Evolutionary conservation across 1,140 invertebrate genomes (phyloP).

Genomic region (Homarus americanus): DNA sequence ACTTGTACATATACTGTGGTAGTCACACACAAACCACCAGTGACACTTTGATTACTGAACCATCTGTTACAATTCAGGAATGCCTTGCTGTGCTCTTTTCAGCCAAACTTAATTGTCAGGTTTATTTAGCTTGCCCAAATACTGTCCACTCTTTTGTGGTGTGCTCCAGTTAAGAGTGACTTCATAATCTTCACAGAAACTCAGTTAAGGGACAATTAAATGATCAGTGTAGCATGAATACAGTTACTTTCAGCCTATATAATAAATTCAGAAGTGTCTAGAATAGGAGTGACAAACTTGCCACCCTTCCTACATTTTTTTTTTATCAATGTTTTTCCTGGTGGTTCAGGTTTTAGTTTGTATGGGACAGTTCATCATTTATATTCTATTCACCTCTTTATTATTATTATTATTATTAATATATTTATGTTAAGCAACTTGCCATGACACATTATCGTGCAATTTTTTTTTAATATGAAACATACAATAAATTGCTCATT

Average conservation of each 20-base stretch:
- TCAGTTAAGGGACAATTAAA: not conserved
- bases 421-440: not conserved
- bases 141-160: not conserved
- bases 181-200: not conserved
- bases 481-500: not conserved
- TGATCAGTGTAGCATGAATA: not conserved
- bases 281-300: too few relatives aligned
- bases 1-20: not conserved
- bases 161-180: not conserved
- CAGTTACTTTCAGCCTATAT: too few relatives aligned
- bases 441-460: not conserved
- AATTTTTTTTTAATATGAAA: not conserved
- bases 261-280: too few relatives aligned
- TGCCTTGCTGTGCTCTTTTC: not conserved
- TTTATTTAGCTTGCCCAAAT: not conserved
- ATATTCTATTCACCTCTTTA: too few relatives aligned
- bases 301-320: not conserved
- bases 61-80: not conserved
- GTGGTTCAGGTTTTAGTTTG: too few relatives aligned
- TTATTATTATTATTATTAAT: too few relatives aligned
- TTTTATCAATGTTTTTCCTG: not conserved
- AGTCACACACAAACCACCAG: not conserved
- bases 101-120: not conserved
- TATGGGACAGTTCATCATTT: too few relatives aligned
- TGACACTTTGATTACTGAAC: too few relatives aligned